Conservation (phyloP, 23 tunicate genomes). For the Styela plicata region DNA sequence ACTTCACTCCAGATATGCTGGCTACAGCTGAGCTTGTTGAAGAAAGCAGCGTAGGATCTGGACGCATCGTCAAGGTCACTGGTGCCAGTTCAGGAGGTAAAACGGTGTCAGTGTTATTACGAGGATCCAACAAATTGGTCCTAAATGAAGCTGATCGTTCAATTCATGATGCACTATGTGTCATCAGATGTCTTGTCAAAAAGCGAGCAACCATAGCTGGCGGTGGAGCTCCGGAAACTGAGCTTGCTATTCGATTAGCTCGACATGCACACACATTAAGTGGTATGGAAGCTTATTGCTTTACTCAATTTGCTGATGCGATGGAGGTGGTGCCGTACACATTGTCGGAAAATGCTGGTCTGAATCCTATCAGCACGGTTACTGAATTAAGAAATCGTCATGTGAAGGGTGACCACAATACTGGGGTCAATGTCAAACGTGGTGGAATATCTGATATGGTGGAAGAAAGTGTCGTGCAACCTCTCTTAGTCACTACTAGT, state of each 20-base stretch:
- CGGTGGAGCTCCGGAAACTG: constrained; percentile 97
- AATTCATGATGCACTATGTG: constrained; percentile 96
- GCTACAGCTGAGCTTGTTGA: constrained; percentile 95
- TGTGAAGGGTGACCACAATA: constrained; percentile 64
- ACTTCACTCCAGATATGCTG: constrained; percentile 88
- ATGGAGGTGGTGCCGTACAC: constrained; percentile 95
- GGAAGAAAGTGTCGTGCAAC: constrained; percentile 96
- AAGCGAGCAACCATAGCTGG: constrained; percentile 95
- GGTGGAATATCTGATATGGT: constrained; percentile 97
- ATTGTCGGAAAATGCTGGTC: constrained; percentile 92
- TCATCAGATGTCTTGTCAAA: constrained; percentile 93
- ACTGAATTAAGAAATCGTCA: constrained; percentile 93
- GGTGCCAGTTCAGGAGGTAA: constrained; percentile 56
- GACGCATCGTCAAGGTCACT: constrained; percentile 89
- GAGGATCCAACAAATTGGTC: constrained; percentile 90
- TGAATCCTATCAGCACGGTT: constrained; percentile 90
- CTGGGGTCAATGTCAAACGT: constrained; percentile 77
- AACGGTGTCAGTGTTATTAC: constrained; percentile 86
- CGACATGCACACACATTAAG: constrained; percentile 78
- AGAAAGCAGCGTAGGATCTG: constrained; percentile 86
- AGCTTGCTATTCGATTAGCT: constrained; percentile 78
- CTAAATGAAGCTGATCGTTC: constrained; percentile 97
- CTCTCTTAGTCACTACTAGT: constrained; percentile 83
- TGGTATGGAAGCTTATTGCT: constrained; percentile 99
- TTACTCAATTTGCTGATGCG: constrained; percentile 94